Percentiles rank a stretch among this genome's conserved stretches.
phyloP scores from a whole-genome alignment of 2,113 vertebrate species.

The Malurus alboscapulatus region DNA sequence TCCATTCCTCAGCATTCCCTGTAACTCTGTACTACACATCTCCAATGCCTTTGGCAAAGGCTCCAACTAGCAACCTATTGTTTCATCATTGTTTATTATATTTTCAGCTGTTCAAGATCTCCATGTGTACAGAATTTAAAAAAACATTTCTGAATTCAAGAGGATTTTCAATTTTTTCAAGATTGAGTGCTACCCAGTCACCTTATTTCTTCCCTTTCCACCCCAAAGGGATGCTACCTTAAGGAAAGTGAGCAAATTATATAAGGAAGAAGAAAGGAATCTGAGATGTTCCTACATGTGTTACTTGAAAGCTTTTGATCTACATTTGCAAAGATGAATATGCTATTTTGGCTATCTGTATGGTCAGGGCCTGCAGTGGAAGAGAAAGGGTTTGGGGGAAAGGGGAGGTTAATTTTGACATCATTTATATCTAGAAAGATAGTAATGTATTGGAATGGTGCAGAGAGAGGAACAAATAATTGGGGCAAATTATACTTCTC shows the following conservation, averaged over 20 bases:
- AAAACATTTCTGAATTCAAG: neutral
- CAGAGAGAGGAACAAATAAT: neutral
- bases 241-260: neutral
- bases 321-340: neutral
- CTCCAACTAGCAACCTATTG: neutral
- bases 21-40: neutral
- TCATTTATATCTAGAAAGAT: neutral
- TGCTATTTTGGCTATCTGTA: neutral
- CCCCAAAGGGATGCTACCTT: neutral
- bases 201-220: neutral
- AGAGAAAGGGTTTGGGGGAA: neutral
- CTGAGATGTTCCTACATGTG: neutral
- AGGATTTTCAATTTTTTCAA: neutral
- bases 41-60: neutral
- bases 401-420: neutral
- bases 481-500: neutral
- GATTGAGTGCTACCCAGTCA: neutral
- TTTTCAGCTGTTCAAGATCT: neutral
- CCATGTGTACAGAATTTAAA: neutral
- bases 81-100: neutral
- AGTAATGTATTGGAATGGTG: neutral
- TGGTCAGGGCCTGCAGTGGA: neutral
- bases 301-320: neutral
- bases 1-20: neutral
- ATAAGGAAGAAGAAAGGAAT: neutral